These are phyloP conservation scores for Pangasius mekongensis DNA, from an alignment of 2,797 vertebrate species.

Conservation along the genomic window DNA sequence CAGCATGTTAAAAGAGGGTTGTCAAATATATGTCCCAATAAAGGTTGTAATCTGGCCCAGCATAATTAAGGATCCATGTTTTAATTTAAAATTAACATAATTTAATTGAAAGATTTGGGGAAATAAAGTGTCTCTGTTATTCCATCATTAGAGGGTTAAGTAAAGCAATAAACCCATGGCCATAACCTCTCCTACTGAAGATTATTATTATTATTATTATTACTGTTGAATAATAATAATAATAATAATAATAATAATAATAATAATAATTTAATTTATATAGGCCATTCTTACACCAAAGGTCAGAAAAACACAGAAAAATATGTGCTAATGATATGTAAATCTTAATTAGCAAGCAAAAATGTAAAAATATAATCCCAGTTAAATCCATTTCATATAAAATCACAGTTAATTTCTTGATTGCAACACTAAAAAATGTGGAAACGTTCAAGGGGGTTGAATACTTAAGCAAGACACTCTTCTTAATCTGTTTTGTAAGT, in stretches of 20 bases:
- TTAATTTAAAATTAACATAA: background rate
- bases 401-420: background rate
- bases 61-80: background rate
- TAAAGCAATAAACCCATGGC: background rate
- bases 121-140: background rate
- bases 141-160: background rate
- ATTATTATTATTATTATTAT: background rate
- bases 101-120: background rate
- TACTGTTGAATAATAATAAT: background rate
- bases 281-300: background rate
- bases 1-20: background rate
- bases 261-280: background rate
- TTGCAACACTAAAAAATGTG: background rate
- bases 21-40: background rate
- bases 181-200: background rate
- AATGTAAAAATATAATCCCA: background rate
- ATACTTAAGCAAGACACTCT: background rate
- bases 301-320: background rate
- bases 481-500: background rate
- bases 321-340: background rate
- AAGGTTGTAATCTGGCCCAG: background rate
- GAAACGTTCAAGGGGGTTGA: background rate
- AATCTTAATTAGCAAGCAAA: background rate
- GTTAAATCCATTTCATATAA: background rate
- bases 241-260: background rate